Conservation (phyloP, 1,140 invertebrate genomes). For the Calephelis nemesis region DNA sequence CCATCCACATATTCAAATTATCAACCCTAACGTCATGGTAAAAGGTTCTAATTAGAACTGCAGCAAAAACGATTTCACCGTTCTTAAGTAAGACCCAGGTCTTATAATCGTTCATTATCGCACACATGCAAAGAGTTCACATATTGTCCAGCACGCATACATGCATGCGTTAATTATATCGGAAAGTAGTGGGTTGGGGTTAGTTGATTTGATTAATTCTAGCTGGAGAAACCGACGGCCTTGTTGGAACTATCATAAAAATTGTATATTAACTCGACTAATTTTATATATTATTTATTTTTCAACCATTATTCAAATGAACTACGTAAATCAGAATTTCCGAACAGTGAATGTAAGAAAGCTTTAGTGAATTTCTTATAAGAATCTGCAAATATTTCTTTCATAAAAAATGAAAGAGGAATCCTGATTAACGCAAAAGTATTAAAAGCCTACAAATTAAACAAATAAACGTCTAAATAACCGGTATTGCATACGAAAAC, state of each 20-base stretch:
- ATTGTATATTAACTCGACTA: constrained; percentile 52
- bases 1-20: constrained; percentile 50
- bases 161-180: constrained; percentile 76
- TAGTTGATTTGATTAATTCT: constrained; percentile 78
- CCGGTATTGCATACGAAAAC: too few relatives aligned
- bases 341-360: too few relatives aligned
- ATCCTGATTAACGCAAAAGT: too few relatives aligned
- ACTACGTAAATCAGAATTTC: too few relatives aligned
- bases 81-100: constrained; percentile 55
- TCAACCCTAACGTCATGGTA: constrained; percentile 55
- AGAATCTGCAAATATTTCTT: too few relatives aligned
- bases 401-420: too few relatives aligned
- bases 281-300: constrained; percentile 15
- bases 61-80: constrained; percentile 36
- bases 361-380: too few relatives aligned
- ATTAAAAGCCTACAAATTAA: too few relatives aligned
- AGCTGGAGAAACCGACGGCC: constrained; percentile 63
- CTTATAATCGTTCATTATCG: constrained; percentile 77
- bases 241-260: constrained; percentile 66
- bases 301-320: too few relatives aligned
- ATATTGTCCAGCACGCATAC: constrained; percentile 70
- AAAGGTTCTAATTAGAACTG: constrained; percentile 57
- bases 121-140: constrained; percentile 63
- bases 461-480: too few relatives aligned
- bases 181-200: constrained; percentile 75